These are phyloP conservation scores for Elysia crispata DNA, from an alignment of 2,888 invertebrate species.

Conservation along the genomic window DNA sequence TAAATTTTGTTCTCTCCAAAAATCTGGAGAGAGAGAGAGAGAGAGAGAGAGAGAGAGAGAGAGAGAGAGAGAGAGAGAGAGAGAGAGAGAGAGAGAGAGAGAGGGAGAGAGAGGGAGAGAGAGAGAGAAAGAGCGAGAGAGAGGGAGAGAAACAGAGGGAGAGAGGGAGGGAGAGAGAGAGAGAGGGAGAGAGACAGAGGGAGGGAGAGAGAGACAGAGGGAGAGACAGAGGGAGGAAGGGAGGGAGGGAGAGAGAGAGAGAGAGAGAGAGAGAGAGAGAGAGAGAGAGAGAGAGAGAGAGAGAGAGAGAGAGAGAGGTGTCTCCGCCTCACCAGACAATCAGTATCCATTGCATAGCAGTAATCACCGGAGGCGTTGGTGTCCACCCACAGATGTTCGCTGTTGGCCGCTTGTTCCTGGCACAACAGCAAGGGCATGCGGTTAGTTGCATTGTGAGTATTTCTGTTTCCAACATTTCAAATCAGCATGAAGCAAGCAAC, in stretches of 20 bases:
- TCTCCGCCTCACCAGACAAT: constrained; percentile 85
- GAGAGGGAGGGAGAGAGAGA: constrained; percentile 14
- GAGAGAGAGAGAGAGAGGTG: no score
- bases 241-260: constrained; percentile 10
- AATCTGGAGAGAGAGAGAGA: no score
- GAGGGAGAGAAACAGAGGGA: not conserved
- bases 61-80: no score
- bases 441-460: not conserved
- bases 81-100: no score
- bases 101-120: not conserved
- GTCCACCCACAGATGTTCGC: constrained; percentile 95
- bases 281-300: no score
- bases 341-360: constrained; percentile 92
- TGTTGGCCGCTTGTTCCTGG: constrained; percentile 84
- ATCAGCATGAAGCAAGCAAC: no score
- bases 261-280: constrained; percentile 3
- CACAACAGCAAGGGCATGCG: not conserved
- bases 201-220: constrained; percentile 25
- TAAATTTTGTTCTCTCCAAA: no score
- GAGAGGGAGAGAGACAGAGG: constrained; percentile 19
- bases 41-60: no score
- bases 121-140: not conserved
- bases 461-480: no score
- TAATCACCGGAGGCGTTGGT: constrained; percentile 94
- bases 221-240: not conserved